A percentile compares a stretch with the other conserved stretches of the same genome.
phyloP scores from a whole-genome alignment of 2,113 vertebrate genomes.

The Bufo gargarizans region DNA sequence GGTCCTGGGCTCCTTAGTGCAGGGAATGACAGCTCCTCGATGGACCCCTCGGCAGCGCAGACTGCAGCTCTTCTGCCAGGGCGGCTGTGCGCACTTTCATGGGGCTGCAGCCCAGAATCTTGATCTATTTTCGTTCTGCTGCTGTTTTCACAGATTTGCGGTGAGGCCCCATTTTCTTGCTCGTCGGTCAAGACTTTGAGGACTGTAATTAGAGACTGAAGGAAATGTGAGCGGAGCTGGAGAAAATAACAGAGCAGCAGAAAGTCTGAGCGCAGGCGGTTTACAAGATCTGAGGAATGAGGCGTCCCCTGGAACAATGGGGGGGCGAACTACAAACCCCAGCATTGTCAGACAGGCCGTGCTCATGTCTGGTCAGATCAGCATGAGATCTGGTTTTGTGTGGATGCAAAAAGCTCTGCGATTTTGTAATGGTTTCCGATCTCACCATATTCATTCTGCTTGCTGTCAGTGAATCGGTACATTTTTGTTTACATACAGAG shows the following conservation, averaged over 20 bases:
- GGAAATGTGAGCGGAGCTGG: constrained; percentile 1
- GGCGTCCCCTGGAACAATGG: too few relatives aligned
- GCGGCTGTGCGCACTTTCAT: constrained; percentile 81
- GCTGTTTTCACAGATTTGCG: constrained; percentile 76
- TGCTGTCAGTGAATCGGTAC: too few relatives aligned
- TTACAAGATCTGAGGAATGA: background rate
- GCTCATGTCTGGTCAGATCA: too few relatives aligned
- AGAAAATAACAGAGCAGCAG: background rate
- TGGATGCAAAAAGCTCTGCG: too few relatives aligned
- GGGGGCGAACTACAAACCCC: background rate
- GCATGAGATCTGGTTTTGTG: too few relatives aligned
- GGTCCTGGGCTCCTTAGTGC: background rate
- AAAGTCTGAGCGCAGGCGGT: background rate
- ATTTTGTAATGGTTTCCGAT: too few relatives aligned
- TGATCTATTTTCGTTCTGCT: constrained; percentile 86
- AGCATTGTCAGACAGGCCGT: background rate
- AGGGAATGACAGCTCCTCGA: background rate
- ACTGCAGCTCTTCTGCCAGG: constrained; percentile 80
- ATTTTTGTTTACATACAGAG: too few relatives aligned
- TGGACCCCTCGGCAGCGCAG: constrained; percentile 55
- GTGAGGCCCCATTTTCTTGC: constrained; percentile 76
- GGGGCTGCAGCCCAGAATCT: constrained; percentile 85
- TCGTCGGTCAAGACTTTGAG: constrained; percentile 77
- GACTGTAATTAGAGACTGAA: constrained; percentile 83
- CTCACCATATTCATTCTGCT: too few relatives aligned